Evolutionary conservation across 2,888 invertebrate species (phyloP).

Genomic region (Synergus gifuensis): DNA sequence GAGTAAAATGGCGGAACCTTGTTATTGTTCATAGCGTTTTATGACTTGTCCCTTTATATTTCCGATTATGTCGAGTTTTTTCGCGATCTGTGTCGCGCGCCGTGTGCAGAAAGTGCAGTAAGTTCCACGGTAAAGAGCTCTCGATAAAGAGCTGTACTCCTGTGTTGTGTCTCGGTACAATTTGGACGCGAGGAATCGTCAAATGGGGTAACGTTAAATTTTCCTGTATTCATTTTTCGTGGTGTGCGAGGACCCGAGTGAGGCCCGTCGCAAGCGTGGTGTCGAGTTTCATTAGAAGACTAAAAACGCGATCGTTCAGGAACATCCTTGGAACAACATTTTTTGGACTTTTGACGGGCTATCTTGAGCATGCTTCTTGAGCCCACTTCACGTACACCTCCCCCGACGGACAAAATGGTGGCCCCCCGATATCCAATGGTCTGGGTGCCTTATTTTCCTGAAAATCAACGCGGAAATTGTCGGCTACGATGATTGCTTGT

Average conservation of each 20-base stretch:
- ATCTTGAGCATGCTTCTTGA: slow-evolving; percentile 75
- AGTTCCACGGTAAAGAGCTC: slow-evolving; percentile 63
- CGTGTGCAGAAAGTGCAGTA: slow-evolving; percentile 71
- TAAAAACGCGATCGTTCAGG: background rate
- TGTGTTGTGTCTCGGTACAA: slow-evolving; percentile 69
- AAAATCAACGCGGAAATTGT: slow-evolving; percentile 60
- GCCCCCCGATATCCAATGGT: slow-evolving; percentile 74
- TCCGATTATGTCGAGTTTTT: slow-evolving; percentile 76
- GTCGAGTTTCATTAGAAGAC: slow-evolving; percentile 23
- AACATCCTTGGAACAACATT: slow-evolving; percentile 40
- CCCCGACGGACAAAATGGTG: slow-evolving; percentile 79
- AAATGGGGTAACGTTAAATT: slow-evolving; percentile 77
- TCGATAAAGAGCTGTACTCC: slow-evolving; percentile 67
- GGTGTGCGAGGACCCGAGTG: slow-evolving; percentile 60
- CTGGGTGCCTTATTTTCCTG: slow-evolving; percentile 68
- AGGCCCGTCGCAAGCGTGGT: slow-evolving; percentile 48
- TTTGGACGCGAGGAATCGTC: slow-evolving; percentile 69
- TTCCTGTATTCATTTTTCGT: slow-evolving; percentile 71
- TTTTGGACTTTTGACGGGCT: slow-evolving; percentile 71
- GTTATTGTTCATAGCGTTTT: slow-evolving; percentile 97
- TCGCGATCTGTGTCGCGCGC: slow-evolving; percentile 70
- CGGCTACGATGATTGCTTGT: slow-evolving; percentile 47
- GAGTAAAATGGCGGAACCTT: slow-evolving; percentile 99
- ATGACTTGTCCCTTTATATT: slow-evolving; percentile 77
- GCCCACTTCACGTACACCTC: slow-evolving; percentile 77